Conservation (phyloP, 2,888 invertebrate species). For the Lydus trimaculatus region DNA sequence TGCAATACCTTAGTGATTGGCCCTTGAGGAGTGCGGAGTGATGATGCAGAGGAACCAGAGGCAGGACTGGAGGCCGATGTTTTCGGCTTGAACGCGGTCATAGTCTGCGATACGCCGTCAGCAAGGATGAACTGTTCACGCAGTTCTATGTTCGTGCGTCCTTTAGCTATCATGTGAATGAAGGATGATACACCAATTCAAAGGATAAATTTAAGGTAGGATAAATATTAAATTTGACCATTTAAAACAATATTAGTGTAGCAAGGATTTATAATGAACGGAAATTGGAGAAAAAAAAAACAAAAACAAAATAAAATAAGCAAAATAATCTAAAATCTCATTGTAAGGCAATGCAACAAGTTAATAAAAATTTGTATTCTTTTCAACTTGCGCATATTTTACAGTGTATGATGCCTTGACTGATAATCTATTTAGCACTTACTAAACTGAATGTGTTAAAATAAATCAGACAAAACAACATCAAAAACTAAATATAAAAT, state of each 20-base stretch:
- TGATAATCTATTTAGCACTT: constrained; percentile 4
- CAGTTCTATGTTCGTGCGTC: constrained; percentile 99
- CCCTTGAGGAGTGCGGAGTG: constrained; percentile 75
- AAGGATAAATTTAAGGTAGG: neutral
- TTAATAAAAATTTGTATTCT: neutral
- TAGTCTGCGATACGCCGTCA: constrained; percentile 97
- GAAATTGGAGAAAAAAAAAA: constrained; percentile 22
- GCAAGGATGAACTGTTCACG: constrained; percentile 99
- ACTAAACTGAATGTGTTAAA: neutral
- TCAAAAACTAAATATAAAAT: constrained; percentile 14
- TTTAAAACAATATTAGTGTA: constrained; percentile 6
- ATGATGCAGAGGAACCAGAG: constrained; percentile 63
- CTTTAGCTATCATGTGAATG: constrained; percentile 79
- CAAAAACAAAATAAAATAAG: constrained; percentile 53
- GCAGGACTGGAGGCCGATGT: constrained; percentile 81
- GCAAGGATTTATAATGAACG: constrained; percentile 19
- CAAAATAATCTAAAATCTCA: constrained; percentile 40
- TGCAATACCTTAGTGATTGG: constrained; percentile 92
- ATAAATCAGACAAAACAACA: constrained; percentile 20
- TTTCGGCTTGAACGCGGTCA: constrained; percentile 98
- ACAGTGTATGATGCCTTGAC: constrained; percentile 13
- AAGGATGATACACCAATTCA: neutral
- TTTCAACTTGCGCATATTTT: neutral
- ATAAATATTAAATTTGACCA: constrained; percentile 14
- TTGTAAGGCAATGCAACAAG: constrained; percentile 11